Percentiles rank a stretch among this genome's conserved stretches.
Conservation (phyloP, 2,797 vertebrate species). For the Falco peregrinus region DNA sequence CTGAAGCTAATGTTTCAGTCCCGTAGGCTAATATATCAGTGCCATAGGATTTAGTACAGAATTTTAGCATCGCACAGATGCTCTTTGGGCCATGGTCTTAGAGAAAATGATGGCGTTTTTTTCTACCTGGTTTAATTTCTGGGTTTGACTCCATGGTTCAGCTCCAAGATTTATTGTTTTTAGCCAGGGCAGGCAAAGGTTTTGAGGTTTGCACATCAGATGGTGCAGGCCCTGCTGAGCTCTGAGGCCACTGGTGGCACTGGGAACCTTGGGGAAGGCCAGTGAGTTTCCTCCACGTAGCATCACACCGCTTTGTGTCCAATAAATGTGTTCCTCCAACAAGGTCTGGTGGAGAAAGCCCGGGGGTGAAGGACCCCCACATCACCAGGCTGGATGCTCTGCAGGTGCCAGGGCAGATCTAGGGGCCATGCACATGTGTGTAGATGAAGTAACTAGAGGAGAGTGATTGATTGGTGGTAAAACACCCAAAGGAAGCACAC, state of each 20-base stretch:
- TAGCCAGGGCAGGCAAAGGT: neutral
- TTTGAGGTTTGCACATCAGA: neutral
- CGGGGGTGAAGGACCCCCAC: neutral
- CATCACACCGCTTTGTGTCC: accelerated
- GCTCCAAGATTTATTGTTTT: neutral
- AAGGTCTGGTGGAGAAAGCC: neutral
- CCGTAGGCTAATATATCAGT: neutral
- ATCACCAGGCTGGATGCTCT: neutral
- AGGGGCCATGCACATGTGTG: accelerated
- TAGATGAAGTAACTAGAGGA: neutral
- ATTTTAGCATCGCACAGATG: neutral
- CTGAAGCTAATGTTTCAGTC: neutral
- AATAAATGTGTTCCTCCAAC: neutral
- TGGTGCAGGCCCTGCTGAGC: neutral
- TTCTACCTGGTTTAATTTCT: neutral
- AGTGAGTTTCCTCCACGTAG: neutral
- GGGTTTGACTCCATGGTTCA: neutral
- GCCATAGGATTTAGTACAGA: neutral
- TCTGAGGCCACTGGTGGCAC: neutral
- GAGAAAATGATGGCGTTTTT: neutral
- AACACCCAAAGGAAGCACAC: neutral
- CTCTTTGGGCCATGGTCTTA: neutral
- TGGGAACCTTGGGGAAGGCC: neutral
- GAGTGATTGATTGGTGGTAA: neutral
- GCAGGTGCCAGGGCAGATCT: neutral